A percentile compares a stretch with the other conserved stretches of the same genome.
Evolutionary conservation across 2,888 invertebrate species (phyloP).

Genomic region (Sinotaia quadrata): DNA sequence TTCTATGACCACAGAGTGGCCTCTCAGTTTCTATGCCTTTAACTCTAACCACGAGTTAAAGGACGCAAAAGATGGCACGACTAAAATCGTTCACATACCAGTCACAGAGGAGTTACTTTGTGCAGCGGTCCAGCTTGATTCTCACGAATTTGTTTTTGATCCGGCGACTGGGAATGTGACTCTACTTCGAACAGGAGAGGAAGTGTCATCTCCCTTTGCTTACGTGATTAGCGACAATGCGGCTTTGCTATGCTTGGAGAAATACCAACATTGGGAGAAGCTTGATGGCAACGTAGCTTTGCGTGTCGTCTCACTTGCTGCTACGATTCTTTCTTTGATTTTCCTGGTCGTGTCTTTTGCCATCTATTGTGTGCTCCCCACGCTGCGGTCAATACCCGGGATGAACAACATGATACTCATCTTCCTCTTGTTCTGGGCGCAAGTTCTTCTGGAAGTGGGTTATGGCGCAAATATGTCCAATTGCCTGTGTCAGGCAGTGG

Average conservation of each 20-base stretch:
- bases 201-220: background rate
- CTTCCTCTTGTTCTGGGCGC: constrained; percentile 32
- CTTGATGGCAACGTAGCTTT: background rate
- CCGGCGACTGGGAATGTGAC: background rate
- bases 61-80: too few species aligned
- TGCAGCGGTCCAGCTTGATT: background rate
- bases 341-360: constrained; percentile 39
- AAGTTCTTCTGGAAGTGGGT: constrained; percentile 34
- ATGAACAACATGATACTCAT: constrained; percentile 42
- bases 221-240: background rate
- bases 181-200: background rate
- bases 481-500: constrained; percentile 35
- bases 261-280: background rate
- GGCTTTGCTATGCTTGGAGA: background rate
- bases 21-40: too few species aligned
- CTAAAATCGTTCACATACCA: background rate
- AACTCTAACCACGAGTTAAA: too few species aligned
- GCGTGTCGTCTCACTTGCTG: constrained; percentile 23
- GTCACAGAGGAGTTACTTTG: background rate
- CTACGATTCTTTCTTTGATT: constrained; percentile 31
- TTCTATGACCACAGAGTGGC: background rate
- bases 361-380: constrained; percentile 31
- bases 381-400: constrained; percentile 39
- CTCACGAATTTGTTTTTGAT: constrained; percentile 10
- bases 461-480: background rate